Conservation (phyloP, 2,888 invertebrate genomes). For the Sericinus montela region DNA sequence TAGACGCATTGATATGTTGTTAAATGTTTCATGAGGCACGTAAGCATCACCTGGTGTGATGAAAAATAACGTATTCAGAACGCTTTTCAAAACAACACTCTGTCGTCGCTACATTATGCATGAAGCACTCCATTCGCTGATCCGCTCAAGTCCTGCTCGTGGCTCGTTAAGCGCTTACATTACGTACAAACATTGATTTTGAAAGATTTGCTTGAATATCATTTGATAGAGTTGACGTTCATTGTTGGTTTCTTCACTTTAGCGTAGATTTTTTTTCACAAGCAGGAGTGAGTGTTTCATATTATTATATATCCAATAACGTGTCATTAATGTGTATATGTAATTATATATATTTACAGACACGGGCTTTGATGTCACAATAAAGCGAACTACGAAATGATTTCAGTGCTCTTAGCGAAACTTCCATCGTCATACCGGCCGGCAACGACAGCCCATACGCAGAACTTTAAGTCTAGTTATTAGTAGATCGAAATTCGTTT, state of each 20-base stretch:
- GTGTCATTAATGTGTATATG: no score
- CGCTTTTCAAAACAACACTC: slow-evolving; percentile 78
- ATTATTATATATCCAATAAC: no score
- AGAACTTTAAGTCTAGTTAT: no score
- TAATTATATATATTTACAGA: no score
- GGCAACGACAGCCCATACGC: no score
- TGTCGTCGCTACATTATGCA: slow-evolving; percentile 75
- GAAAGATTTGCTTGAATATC: slow-evolving; percentile 54
- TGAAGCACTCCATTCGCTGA: slow-evolving; percentile 79
- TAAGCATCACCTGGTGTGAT: slow-evolving; percentile 73
- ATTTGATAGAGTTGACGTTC: slow-evolving; percentile 33
- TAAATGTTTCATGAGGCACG: slow-evolving; percentile 72
- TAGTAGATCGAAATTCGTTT: no score
- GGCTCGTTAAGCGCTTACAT: slow-evolving; percentile 78
- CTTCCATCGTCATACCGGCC: no score
- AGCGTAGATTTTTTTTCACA: background rate
- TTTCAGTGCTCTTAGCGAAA: no score
- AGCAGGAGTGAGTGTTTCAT: no score
- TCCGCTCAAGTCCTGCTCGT: slow-evolving; percentile 76
- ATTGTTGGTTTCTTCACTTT: background rate
- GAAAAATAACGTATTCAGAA: slow-evolving; percentile 76
- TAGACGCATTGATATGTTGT: slow-evolving; percentile 56
- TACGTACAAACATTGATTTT: slow-evolving; percentile 77
- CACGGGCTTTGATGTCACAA: no score
- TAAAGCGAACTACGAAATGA: no score